Conservation (phyloP, 2,113 vertebrate genomes). For the Leucopsar rothschildi region DNA sequence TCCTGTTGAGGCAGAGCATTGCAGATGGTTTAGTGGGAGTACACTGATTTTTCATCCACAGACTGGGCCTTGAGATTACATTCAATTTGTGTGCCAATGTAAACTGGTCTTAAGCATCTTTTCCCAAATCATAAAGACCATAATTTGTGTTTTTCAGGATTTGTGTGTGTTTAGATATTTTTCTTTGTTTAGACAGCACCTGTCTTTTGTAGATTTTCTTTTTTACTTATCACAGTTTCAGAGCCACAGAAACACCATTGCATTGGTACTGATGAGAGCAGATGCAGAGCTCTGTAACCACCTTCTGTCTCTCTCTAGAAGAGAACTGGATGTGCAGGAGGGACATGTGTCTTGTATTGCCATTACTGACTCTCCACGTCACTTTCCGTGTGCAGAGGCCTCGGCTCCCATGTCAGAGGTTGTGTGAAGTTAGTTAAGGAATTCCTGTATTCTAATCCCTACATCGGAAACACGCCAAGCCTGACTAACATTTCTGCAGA, state of each 20-base stretch:
- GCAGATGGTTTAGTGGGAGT: neutral
- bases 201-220: neutral
- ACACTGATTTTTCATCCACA: neutral
- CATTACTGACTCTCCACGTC: neutral
- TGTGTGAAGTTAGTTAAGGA: neutral
- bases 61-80: neutral
- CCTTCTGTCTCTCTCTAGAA: neutral
- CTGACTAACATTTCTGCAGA: neutral
- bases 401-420: neutral
- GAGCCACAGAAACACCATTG: neutral
- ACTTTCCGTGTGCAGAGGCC: neutral
- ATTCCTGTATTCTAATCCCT: constrained; percentile 1
- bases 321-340: neutral
- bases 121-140: neutral
- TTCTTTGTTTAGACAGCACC: neutral
- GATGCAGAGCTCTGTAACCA: neutral
- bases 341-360: neutral
- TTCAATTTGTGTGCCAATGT: neutral
- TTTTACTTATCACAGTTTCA: rapidly evolving
- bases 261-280: neutral
- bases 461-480: neutral
- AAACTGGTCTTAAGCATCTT: neutral
- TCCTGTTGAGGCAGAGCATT: neutral
- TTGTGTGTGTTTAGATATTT: neutral
- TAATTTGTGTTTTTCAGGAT: neutral